Conservation (phyloP, 2,888 invertebrate genomes). For the Drosophila neotestacea region DNA sequence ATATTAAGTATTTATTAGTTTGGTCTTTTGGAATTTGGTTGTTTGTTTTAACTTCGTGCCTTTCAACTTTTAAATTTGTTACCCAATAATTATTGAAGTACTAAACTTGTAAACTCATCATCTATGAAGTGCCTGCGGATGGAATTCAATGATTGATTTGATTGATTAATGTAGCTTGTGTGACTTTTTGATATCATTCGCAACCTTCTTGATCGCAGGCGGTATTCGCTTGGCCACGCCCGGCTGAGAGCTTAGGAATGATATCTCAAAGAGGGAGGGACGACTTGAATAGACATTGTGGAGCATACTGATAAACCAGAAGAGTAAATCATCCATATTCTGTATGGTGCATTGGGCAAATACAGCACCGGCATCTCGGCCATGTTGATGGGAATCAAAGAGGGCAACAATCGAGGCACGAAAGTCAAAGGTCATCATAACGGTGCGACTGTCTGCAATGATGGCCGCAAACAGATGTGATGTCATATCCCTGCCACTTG, state of each 20-base stretch:
- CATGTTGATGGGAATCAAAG: constrained; percentile 82
- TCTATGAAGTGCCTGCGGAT: background rate
- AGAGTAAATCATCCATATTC: constrained; percentile 71
- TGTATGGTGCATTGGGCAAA: constrained; percentile 74
- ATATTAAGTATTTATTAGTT: constrained; percentile 19
- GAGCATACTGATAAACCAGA: constrained; percentile 80
- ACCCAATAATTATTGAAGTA: constrained; percentile 1
- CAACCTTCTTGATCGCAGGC: constrained; percentile 68
- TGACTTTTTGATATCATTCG: constrained; percentile 65
- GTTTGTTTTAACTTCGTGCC: background rate
- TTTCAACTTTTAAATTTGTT: constrained; percentile 11
- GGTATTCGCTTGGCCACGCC: constrained; percentile 72
- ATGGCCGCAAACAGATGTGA: constrained; percentile 77
- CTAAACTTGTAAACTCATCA: constrained; percentile 7
- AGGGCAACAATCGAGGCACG: constrained; percentile 74
- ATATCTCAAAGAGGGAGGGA: constrained; percentile 78
- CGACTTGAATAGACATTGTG: constrained; percentile 77
- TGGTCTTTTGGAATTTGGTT: constrained; percentile 13
- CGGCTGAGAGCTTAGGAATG: constrained; percentile 77
- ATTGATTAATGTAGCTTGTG: constrained; percentile 35
- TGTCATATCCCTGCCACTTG: constrained; percentile 33
- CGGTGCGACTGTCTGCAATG: constrained; percentile 82
- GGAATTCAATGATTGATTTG: background rate
- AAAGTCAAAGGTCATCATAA: constrained; percentile 78
- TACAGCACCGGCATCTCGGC: constrained; percentile 76